Evolutionary conservation across 2,888 invertebrate species (phyloP), one percentile per base, ranked within the genome.

Genomic region (Clostera curtula): DNA sequence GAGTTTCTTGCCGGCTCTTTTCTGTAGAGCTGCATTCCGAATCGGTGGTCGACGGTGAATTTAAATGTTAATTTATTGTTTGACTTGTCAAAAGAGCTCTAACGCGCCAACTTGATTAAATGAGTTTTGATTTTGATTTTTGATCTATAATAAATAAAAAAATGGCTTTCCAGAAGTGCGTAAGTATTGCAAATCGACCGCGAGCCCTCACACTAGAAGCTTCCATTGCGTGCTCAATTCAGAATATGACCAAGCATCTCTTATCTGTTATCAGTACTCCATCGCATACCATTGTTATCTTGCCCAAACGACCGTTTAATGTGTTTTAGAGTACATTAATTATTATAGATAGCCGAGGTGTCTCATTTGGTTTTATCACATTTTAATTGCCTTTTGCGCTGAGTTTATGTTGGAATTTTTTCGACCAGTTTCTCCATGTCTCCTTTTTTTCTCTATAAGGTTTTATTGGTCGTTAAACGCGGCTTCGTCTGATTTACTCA

Each of bases 221-320:
- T 45, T 48, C 44, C 42, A 47, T 56, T 55, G 64, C 62, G 63
- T 63, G 60, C 64, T 62, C 66, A 58, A 71, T 67, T 69, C 59
- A 53, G 61, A 65, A 66, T 68, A 66, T 73, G 75, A 74, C 59
- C 56, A 50, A 54, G 48, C 47, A 42, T 49, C 63, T 66, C 64
- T 70, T 65, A 64, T 61, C 56, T 61, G 52, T 67, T 79, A 79
- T 76, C 76, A 60, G 44, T 29, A 49, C 49, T 47, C 53, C 56
- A 72, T 76, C 72, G 59, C 72, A 75, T 77, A 67, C 75, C 77
- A 47, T 49, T 48, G 54, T 66, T 75, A 76, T 76, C 75, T 67
- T 29, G n/a, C 40, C 56, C 53, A 58, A 64, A 61, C 61, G 59
- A 60, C 50, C 62, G 57, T 55, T 65, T 73, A 75, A 74, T 73